Evolutionary conservation across 2,888 invertebrate genomes (phyloP).

Genomic region (Crocallis elinguaria): DNA sequence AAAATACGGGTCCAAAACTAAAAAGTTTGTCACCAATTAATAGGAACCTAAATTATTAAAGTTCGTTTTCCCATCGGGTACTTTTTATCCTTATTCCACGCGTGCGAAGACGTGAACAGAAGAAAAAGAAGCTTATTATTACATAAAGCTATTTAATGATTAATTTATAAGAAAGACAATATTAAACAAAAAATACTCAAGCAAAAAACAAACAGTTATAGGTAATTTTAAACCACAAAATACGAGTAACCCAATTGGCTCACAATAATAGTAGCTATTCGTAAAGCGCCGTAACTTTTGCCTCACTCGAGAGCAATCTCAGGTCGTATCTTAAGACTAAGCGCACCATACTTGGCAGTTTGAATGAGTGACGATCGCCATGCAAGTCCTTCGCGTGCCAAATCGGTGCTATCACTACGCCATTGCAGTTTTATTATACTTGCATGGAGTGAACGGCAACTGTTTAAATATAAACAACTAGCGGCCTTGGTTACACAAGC

Average conservation of each 20-base stretch:
- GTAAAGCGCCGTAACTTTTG: conserved; percentile 13
- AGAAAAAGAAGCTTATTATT: no score
- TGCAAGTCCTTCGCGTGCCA: conserved; percentile 12
- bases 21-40: no score
- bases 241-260: conserved; percentile 4
- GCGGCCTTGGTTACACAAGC: no score
- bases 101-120: no score
- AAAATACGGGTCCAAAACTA: no score
- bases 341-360: conserved; percentile 14
- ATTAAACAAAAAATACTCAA: neutral
- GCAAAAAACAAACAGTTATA: neutral
- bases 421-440: conserved; percentile 25
- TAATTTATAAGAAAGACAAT: neutral
- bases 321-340: conserved; percentile 13
- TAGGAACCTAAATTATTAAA: no score
- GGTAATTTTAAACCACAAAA: neutral
- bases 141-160: neutral
- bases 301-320: conserved; percentile 9
- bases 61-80: no score
- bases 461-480: conserved; percentile 16
- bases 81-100: no score
- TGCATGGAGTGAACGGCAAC: conserved; percentile 12
- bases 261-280: neutral
- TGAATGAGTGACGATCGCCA: conserved; percentile 19
- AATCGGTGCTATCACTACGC: conserved; percentile 21